phyloP scores from a whole-genome alignment of 2,888 invertebrate species.

The Lottia gigantea region DNA sequence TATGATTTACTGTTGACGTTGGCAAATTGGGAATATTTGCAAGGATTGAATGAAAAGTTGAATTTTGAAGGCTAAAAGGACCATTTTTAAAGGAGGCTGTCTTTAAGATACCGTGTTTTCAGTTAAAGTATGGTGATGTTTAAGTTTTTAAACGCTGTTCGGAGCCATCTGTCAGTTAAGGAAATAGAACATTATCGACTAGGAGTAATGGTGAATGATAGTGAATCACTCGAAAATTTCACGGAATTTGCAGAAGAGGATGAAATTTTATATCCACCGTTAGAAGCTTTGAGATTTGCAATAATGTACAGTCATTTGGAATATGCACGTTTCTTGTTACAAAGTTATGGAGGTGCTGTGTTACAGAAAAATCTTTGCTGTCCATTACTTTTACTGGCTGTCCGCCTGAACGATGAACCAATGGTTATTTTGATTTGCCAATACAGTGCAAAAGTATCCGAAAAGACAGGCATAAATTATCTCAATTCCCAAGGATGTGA shows the following conservation, averaged over 20 bases:
- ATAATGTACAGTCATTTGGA: constrained; percentile 19
- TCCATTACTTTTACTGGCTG: constrained; percentile 15
- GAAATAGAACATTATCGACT: constrained; percentile 12
- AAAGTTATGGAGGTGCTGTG: constrained; percentile 4
- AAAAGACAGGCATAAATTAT: constrained; percentile 12
- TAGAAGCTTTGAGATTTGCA: constrained; percentile 19
- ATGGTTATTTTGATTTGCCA: constrained; percentile 16
- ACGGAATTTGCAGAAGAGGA: background rate
- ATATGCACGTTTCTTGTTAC: constrained; percentile 14
- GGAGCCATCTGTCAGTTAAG: constrained; percentile 13
- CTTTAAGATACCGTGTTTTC: background rate
- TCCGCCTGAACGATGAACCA: constrained; percentile 12
- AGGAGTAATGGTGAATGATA: background rate
- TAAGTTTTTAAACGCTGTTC: constrained; percentile 11
- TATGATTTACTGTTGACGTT: too few species aligned
- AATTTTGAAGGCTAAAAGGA: background rate
- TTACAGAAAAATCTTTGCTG: constrained; percentile 14
- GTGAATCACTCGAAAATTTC: background rate
- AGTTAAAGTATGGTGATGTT: constrained; percentile 4
- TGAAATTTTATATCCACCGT: constrained; percentile 11
- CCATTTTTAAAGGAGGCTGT: background rate
- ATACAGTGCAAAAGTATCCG: constrained; percentile 1
- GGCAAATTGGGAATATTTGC: too few species aligned
- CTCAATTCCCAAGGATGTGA: constrained; percentile 19
- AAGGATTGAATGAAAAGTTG: too few species aligned